Evolutionary conservation across 2,797 vertebrate species (phyloP), one percentile per base, ranked within the genome.

Genomic region (Brachymystax lenok): DNA sequence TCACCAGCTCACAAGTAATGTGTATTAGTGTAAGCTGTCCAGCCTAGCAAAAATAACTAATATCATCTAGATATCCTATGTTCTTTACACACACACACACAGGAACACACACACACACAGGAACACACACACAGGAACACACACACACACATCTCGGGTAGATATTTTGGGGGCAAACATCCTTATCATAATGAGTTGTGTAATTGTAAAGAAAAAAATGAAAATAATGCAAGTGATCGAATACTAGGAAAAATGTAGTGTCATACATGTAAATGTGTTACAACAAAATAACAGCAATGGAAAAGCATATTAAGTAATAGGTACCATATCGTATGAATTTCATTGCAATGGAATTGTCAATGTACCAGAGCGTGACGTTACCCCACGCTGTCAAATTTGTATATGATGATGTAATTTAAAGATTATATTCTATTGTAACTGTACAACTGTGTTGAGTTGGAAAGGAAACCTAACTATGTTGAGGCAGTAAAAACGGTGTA

Each of bases 341-440:
- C 89, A 92, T 91, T 90, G 91, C 91, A 88, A 94, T 90, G 87
- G 88, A 93, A 92, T 90, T 88, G 92, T 94, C 88, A 87, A 89
- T 94, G 93, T 93, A 93, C 87, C 91, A 92, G 91, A 86, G 91
- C 91, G 92, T 92, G 93, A 88, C 76, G 87, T 92, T 91, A 90
- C 84, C 83, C 90, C 92, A 92, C 92, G 88, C 91, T 87, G 88
- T 95, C 91, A 91, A 87, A 92, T 94, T 94, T 95, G 93, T 95
- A 96, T 93, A 95, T 95, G 94, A 95, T 92, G 92, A 92, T 95
- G 93, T 95, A 95, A 95, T 95, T 93, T 95, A 95, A 94, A 94
- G 90, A 94, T 92, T 91, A 94, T 94, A 94, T 94, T 94, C 91
- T 94, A 93, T 93, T 93, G 94, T 95, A 94, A 92, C 92, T 94